Base-by-base conservation (phyloP, 2,888 invertebrate species). In the Mimas tiliae region DNA sequence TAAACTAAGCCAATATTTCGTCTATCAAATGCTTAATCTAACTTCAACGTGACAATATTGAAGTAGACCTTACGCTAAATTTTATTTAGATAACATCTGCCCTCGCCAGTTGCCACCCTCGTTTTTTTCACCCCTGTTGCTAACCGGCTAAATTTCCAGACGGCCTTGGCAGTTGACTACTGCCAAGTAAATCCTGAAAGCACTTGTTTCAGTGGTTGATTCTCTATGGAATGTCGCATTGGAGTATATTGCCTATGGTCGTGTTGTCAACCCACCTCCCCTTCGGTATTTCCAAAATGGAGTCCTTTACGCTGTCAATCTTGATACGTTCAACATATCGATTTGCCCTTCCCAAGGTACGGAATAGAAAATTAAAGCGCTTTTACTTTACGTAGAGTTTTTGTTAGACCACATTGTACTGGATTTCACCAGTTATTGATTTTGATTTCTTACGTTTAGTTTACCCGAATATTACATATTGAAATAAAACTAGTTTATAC, bases 71-170 rank as follows among this genome's bases (percentile, higher is more conserved):
- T 42, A 58, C 12, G 42, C 4, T 34, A 11, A 55, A 34, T 4
- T n/a, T 7, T 48, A 38, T 34, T 42, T 9, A 11, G 8, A 7
- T 16, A 55, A 12, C 42, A 58, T 19, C 42, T 42, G 38, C 34
- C 33, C 53, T 33, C 34, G 4, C 16, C 14, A 27, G 27, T 27
- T 19, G 19, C 58, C 38, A 38, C 58, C 58, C 19, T 58, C 16
- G 21, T 21, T 0, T 42, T 58, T 58, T 58, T 34, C 58, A 42
- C 58, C 42, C 58, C 19, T 58, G 58, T 58, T 58, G 58, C 58
- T 38, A 58, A 38, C 38, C 58, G 58, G 42, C 42, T 19, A 58
- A 11, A 19, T 42, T 12, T 8, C n/a, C 50, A 14, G 16, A 38
- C 55, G 58, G 42, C 58, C 58, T 58, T 42, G 58, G 58, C 42